These are phyloP conservation scores for Smithornis capensis DNA, from an alignment of 2,113 vertebrate genomes.

Conservation along the genomic window DNA sequence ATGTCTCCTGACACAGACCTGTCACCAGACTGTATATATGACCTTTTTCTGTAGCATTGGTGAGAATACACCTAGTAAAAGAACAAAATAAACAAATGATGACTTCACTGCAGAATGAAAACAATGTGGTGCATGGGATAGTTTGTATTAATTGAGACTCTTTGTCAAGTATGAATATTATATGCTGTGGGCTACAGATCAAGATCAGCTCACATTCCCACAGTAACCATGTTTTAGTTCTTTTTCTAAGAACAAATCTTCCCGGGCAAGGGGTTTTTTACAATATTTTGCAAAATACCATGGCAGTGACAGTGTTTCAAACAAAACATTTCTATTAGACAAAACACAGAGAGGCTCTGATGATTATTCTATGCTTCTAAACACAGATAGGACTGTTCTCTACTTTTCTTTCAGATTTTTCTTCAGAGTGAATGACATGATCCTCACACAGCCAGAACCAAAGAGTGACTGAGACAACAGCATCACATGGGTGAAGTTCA, in stretches of 20 bases:
- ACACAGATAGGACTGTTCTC: slow-evolving; percentile 63
- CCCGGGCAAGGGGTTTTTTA: not conserved
- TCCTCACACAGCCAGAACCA: slow-evolving; percentile 64
- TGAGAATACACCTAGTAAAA: not conserved
- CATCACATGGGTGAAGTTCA: slow-evolving; percentile 72
- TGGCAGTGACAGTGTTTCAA: not conserved
- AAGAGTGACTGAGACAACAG: slow-evolving; percentile 68
- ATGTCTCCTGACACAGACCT: not conserved
- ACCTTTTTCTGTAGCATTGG: not conserved
- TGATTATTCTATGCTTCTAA: slow-evolving; percentile 2
- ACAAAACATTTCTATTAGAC: not conserved
- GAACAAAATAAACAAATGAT: not conserved
- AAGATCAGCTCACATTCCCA: not conserved
- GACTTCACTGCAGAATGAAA: not conserved
- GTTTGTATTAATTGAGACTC: not conserved
- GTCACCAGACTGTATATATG: not conserved
- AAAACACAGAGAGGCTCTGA: not conserved
- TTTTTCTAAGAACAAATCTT: not conserved
- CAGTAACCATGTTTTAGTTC: not conserved
- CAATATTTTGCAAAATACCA: not conserved
- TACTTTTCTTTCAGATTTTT: slow-evolving; percentile 75
- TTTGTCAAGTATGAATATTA: not conserved
- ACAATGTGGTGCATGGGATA: not conserved
- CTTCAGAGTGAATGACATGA: slow-evolving; percentile 56
- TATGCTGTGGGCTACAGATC: not conserved